phyloP scores from a whole-genome alignment of 2,113 vertebrate genomes.

The Mystacornis crossleyi region DNA sequence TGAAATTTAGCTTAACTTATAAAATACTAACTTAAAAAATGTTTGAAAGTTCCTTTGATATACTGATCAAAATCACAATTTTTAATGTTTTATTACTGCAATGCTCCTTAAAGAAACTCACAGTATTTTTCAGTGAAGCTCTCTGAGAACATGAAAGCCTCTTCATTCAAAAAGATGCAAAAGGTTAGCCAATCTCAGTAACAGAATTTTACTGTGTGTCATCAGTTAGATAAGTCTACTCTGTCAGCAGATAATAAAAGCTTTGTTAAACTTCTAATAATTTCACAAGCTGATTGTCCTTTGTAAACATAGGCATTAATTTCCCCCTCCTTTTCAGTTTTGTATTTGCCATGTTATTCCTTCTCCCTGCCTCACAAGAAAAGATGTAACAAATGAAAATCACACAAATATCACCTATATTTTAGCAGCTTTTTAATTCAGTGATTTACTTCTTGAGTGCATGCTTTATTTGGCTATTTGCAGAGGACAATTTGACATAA shows the following conservation, averaged over 20 bases:
- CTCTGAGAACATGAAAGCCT: conserved; percentile 96
- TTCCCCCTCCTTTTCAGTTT: not conserved
- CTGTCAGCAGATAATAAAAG: not conserved
- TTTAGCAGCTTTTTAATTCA: not conserved
- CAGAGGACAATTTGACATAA: not conserved
- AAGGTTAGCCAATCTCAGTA: conserved; percentile 78
- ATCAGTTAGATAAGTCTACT: not conserved
- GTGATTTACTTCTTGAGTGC: not conserved
- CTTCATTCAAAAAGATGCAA: conserved; percentile 96
- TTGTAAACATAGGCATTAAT: not conserved
- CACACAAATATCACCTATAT: not conserved
- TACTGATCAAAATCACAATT: not conserved
- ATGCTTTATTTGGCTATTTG: not conserved
- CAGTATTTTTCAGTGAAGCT: conserved; percentile 99
- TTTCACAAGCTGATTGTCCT: not conserved
- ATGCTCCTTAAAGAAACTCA: conserved; percentile 76
- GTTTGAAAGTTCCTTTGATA: not conserved
- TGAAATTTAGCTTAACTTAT: not conserved
- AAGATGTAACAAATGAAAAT: not conserved
- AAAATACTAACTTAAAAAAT: not conserved
- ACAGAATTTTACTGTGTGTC: not conserved
- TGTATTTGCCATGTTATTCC: not conserved
- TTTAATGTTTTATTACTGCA: not conserved
- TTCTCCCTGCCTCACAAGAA: not conserved
- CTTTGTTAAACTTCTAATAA: not conserved